Evolutionary conservation across 2,888 invertebrate genomes (phyloP), one percentile per base, ranked within the genome.

Genomic region (Tenthredo notha): DNA sequence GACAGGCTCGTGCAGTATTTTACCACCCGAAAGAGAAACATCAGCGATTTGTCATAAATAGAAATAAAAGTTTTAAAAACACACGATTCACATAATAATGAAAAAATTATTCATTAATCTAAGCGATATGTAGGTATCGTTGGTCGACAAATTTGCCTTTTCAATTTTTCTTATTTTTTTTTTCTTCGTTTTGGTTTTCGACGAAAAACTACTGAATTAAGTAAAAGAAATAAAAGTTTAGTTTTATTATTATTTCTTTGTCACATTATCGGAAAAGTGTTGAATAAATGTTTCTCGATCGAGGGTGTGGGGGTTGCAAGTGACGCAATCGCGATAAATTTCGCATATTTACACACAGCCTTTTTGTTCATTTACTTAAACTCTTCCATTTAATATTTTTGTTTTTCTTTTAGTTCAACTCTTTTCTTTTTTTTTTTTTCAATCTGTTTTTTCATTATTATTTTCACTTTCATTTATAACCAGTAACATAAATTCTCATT

Each of bases 321-420:
- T 74, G 72, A 74, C 21, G 72, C 72, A 21, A 74, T 74, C 12
- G 43, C 72, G 72, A 74, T 21, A 43, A 40, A 40, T 40, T 21
- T 43, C 43, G 72, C 43, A 50, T 77, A 50, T 77, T 77, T n/a
- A 77, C 77, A 50, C 77, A 77, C 77, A 77, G 77, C 77, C 77
- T 77, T 77, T 77, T 77, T 33, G 54, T 77, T 47, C 77, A 74
- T 74, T 74, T 77, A 29, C 33, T 77, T 54, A 33, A 21, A 25
- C 21, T 50, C 18, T 77, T 77, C n/a, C 77, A 77, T 77, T 77
- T n/a, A 54, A 29, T 54, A 77, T 50, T 54, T 50, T 2, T 18
- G 12, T 50, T 40, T 74, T 40, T 74, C 37, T 12, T 70, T 70
- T 2, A 10, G 2, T 40, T 74, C 7, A 7, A 37, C 37, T 37